phyloP scores from a whole-genome alignment of 2,888 invertebrate species.

The Agrenia bidenticulata region DNA sequence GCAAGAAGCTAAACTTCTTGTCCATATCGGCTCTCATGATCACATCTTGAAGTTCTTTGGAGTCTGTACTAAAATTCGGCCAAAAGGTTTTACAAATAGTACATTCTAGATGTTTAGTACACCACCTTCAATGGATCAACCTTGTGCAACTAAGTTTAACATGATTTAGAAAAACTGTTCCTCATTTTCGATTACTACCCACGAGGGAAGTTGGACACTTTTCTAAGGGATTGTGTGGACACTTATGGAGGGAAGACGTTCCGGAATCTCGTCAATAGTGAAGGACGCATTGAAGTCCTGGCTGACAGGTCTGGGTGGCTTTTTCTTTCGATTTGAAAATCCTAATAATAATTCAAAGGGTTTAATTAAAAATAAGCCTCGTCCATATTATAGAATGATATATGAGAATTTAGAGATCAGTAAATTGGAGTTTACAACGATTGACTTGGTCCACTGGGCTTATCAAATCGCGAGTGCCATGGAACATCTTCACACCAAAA shows the following conservation, averaged over 20 bases:
- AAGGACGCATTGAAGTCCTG: neutral
- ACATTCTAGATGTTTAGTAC: too few relatives aligned
- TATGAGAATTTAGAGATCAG: too few relatives aligned
- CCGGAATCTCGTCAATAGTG: neutral
- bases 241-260: slow-evolving; percentile 1
- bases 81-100: slow-evolving; percentile 10
- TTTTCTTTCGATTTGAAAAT: too few relatives aligned
- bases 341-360: too few relatives aligned
- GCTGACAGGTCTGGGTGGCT: neutral
- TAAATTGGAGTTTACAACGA: neutral
- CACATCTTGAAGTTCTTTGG: slow-evolving; percentile 11
- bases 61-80: neutral
- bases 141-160: neutral
- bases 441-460: slow-evolving; percentile 8
- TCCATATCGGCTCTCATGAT: neutral
- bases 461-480: slow-evolving; percentile 5
- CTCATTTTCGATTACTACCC: neutral
- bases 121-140: too few relatives aligned
- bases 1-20: neutral
- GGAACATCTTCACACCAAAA: slow-evolving; percentile 12
- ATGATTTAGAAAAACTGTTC: slow-evolving; percentile 10
- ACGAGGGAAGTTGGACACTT: neutral
- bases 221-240: slow-evolving; percentile 3
- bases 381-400: too few relatives aligned
- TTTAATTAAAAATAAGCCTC: too few relatives aligned